phyloP scores from a whole-genome alignment of 2,797 vertebrate species.

The Rhabdomys pumilio region DNA sequence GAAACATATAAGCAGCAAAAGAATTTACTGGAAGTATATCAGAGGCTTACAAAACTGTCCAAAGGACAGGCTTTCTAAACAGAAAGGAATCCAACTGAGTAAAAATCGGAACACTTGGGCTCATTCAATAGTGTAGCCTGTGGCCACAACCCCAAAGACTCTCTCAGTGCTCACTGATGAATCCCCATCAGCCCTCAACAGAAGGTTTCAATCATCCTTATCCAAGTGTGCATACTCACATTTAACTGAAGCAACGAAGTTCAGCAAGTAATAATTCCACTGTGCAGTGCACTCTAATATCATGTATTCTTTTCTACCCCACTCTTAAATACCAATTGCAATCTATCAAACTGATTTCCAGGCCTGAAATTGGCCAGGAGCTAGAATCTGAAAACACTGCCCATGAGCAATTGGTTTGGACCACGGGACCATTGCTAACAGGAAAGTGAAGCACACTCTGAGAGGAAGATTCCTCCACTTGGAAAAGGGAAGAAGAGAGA shows the following conservation, averaged over 20 bases:
- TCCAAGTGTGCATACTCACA: fast-evolving
- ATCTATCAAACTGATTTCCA: slow-evolving; percentile 49
- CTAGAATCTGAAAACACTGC: slow-evolving; percentile 23
- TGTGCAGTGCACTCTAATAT: background rate
- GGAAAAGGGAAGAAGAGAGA: background rate
- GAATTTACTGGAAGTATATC: background rate
- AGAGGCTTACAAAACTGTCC: background rate
- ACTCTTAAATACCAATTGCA: slow-evolving; percentile 9
- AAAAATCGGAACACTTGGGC: background rate
- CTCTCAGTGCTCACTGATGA: background rate
- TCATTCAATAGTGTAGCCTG: background rate
- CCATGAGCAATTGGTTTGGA: slow-evolving; percentile 30
- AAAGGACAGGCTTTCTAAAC: background rate
- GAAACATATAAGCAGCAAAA: slow-evolving; percentile 1
- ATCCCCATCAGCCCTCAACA: background rate
- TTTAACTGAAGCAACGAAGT: slow-evolving; percentile 11
- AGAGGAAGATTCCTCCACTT: background rate
- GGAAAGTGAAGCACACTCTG: background rate
- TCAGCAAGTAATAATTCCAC: background rate
- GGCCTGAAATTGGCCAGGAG: background rate
- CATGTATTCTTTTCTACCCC: background rate
- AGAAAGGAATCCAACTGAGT: background rate
- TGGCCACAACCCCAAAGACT: background rate
- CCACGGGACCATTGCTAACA: background rate
- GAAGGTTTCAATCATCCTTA: background rate